Evolutionary conservation across 2,888 invertebrate species (phyloP).

Genomic region (Ligdia adustata): DNA sequence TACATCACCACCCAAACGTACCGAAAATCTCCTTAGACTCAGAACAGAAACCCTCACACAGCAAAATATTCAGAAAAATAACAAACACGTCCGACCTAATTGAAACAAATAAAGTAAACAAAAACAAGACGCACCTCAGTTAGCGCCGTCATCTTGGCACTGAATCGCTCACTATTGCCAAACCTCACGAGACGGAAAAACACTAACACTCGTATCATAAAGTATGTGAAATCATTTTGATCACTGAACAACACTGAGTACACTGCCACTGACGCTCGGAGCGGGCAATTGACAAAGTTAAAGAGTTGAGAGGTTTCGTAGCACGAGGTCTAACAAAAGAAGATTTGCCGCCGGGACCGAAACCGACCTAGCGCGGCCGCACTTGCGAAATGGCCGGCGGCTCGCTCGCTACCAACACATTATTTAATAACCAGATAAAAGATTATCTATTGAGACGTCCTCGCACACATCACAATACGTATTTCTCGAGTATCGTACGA

Average conservation of each 20-base stretch:
- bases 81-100: conserved; percentile 20
- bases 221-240: conserved; percentile 24
- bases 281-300: not conserved
- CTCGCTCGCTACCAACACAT: conserved; percentile 55
- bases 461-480: conserved; percentile 59
- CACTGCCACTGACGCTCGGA: not conserved
- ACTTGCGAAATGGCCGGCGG: conserved; percentile 50
- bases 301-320: not conserved
- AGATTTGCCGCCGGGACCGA: conserved; percentile 27
- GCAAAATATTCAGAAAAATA: not conserved
- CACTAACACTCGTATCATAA: conserved; percentile 6
- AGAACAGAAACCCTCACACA: not conserved
- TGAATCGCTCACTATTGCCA: conserved; percentile 35
- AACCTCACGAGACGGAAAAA: conserved; percentile 19
- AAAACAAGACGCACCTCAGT: conserved; percentile 59
- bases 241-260: conserved; percentile 21
- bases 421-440: conserved; percentile 81
- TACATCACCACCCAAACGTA: not conserved
- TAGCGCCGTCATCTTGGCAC: conserved; percentile 66
- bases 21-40: not conserved
- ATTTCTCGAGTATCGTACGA: not conserved
- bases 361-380: too few relatives aligned
- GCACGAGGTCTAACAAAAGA: conserved; percentile 2
- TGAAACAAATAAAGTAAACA: conserved; percentile 45
- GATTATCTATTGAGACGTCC: conserved; percentile 78